Conservation (phyloP, 23 tunicate genomes). For the Ascidia mentula region DNA sequence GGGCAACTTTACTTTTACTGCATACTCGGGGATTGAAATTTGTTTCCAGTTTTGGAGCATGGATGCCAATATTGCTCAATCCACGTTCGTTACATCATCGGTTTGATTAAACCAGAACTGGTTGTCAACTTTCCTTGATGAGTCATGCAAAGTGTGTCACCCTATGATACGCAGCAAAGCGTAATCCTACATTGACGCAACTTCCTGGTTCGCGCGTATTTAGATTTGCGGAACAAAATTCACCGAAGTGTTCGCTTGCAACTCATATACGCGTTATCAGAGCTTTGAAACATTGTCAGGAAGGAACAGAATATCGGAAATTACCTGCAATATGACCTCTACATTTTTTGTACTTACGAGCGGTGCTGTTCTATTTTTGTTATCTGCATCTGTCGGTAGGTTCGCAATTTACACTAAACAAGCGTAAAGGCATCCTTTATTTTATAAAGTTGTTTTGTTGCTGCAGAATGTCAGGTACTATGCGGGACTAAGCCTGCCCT, state of each 20-base stretch:
- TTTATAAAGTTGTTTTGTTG: neutral
- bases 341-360: neutral
- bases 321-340: no score
- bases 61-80: neutral
- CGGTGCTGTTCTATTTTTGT: neutral
- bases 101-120: neutral
- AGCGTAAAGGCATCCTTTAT: neutral
- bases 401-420: neutral
- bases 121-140: neutral
- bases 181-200: neutral
- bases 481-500: slow-evolving; percentile 11
- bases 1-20: neutral
- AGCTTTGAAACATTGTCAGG: neutral
- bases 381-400: neutral
- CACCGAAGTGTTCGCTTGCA: neutral
- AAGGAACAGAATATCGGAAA: neutral
- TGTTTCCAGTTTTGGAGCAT: neutral
- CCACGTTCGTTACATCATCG: neutral
- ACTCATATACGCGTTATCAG: neutral
- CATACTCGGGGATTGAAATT: no score
- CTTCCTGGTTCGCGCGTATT: neutral
- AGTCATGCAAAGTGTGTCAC: neutral
- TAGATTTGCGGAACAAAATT: neutral
- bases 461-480: neutral
- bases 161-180: neutral